Evolutionary conservation across 2,797 vertebrate species (phyloP), one percentile per base, ranked within the genome.

Genomic region (Clamator glandarius): DNA sequence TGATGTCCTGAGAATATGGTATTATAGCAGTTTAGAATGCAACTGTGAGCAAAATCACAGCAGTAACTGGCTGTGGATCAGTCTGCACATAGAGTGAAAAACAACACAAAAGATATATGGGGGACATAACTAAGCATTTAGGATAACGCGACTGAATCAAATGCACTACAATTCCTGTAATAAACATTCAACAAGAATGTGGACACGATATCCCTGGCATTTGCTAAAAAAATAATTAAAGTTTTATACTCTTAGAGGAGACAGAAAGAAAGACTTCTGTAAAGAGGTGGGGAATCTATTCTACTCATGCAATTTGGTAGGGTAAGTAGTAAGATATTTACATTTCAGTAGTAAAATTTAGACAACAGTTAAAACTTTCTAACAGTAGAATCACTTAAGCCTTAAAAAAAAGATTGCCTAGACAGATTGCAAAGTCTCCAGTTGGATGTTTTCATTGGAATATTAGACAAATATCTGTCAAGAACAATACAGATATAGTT

Each of bases 1-100:
- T 84, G 96, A 93, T 91, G 91, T 93, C 95, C 82, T 57, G 91
- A 94, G 93, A 96, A 95, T 96, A 93, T 1, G 2, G 86, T 83
- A 93, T 96, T 97, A 95, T 11, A 26, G 68, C 81, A 95, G 63
- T 87, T 96, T 72, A 92, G 63, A 96, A 75, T 62, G 54, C 95
- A 92, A 91, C 80, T 51, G 21, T 67, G 69, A 92, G 77, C 52
- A 95, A 96, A 97, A 94, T 72, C 91, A 90, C 90, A 90, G 75
- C 83, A 84, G 78, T 86, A 94, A 89, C 77, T 48, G 61, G 42
- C 51, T 92, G 58, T 55, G 62, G 84, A 63, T 66, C 23, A 0
- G 44, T 48, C 54, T 74, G 54, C 0, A 0, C 28, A 25, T 11
- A 69, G 62, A 85, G 54, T 25, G 69, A 76, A 46, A 89, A 85